These are phyloP conservation scores for Lontra canadensis DNA, from an alignment of 2,113 vertebrate species.

Conservation along the genomic window DNA sequence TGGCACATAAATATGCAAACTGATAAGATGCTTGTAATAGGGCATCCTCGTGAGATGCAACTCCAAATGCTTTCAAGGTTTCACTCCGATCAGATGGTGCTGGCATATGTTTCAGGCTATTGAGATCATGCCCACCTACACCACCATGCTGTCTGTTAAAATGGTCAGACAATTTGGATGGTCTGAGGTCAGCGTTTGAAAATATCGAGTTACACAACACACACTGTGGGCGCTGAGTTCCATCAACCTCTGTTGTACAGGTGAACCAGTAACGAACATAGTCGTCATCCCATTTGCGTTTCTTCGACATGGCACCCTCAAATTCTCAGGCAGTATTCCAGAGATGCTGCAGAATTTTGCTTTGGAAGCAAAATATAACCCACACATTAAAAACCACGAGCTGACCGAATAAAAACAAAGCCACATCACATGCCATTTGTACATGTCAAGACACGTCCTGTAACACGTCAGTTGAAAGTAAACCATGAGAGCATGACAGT, in stretches of 20 bases:
- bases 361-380: slow-evolving; percentile 66
- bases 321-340: slow-evolving; percentile 30
- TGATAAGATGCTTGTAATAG: slow-evolving; percentile 64
- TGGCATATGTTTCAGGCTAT: slow-evolving; percentile 46
- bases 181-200: slow-evolving; percentile 63
- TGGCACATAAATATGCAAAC: slow-evolving; percentile 73
- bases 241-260: slow-evolving; percentile 54
- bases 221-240: slow-evolving; percentile 59
- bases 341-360: slow-evolving; percentile 52
- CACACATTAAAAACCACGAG: slow-evolving; percentile 55
- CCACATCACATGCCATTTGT: neutral
- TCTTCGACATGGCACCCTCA: slow-evolving; percentile 65
- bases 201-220: slow-evolving; percentile 67
- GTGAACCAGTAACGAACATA: slow-evolving; percentile 72
- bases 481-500: neutral
- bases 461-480: neutral
- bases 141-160: slow-evolving; percentile 70
- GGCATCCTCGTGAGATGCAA: slow-evolving; percentile 51
- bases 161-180: slow-evolving; percentile 71
- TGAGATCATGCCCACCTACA: slow-evolving; percentile 51
- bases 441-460: neutral
- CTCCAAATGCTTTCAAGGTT: slow-evolving; percentile 56
- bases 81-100: slow-evolving; percentile 33
- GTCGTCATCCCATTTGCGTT: slow-evolving; percentile 65
- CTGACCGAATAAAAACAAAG: slow-evolving; percentile 36